Conservation (phyloP, 2,888 invertebrate genomes). For the Cataglyphis rosenhaueri region DNA sequence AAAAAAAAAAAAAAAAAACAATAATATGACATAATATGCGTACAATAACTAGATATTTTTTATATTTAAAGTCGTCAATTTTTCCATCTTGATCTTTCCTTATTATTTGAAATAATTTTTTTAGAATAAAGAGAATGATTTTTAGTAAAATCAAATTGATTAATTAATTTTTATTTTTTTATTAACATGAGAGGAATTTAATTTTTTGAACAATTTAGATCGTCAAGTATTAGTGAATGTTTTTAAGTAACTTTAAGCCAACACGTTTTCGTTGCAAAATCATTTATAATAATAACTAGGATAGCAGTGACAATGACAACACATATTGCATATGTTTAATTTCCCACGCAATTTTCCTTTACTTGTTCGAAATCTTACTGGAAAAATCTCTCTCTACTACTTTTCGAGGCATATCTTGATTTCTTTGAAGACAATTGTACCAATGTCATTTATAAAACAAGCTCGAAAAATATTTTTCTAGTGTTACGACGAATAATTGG, state of each 20-base stretch:
- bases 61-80: neutral
- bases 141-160: neutral
- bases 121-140: neutral
- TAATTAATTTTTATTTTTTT: neutral
- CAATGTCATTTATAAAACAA: neutral
- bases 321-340: slow-evolving; percentile 24
- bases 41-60: neutral
- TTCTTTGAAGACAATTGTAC: slow-evolving; percentile 15
- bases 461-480: slow-evolving; percentile 1
- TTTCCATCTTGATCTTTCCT: neutral
- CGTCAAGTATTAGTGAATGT: no score
- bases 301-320: slow-evolving; percentile 12
- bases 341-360: slow-evolving; percentile 16
- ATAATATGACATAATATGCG: neutral
- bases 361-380: neutral
- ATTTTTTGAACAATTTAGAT: neutral
- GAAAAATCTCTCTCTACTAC: slow-evolving; percentile 8
- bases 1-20: neutral
- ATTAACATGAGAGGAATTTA: neutral
- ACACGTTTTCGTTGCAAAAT: neutral
- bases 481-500: neutral
- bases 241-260: neutral
- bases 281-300: neutral
- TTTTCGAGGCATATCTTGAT: neutral
- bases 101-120: neutral